Evolutionary conservation across 1,140 invertebrate species (phyloP), one percentile per base, ranked within the genome.

Genomic region (Achroia grisella): DNA sequence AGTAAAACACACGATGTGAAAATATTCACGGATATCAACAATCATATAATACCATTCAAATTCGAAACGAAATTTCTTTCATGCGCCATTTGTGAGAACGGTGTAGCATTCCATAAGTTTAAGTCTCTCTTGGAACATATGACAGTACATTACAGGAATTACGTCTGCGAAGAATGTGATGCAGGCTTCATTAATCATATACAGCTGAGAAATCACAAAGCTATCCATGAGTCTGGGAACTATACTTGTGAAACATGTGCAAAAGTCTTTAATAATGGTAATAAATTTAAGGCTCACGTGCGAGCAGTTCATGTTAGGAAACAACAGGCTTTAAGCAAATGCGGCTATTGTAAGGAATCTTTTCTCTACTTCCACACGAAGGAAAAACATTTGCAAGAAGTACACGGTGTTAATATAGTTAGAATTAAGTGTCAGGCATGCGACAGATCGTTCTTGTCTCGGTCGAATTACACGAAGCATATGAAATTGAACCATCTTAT

Each of bases 81-180:
- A 10, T 76, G 17, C 6, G 17, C 17, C 17, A 23, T 23, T 6
- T 23, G 17, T 6, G 17, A 23, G 2, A 23, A 23, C 17, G 17
- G 17, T 23, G 17, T 6, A 6, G 6, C 6, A 6, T 23, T 3
- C 17, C 2, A 23, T 23, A 23, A 23, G 0, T 74, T 78, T 14
- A 62, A 64, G 2, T 42, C 68, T 0, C 39, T 76, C 1, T 66
- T 76, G 35, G 46, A 62, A 9, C 75, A 79, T 31, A 79, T 79
- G 75, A 73, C 73, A 30, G 40, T 44, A 1, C 75, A 79, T 48
- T 79, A 58, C 11, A 58, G 71, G 10, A 79, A 72, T 28, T 73
- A 58, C 28, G 57, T 69, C 0, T 79, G 75, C 41, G 66, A 74
- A 9, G 49, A 62, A 10, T 79, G 75, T 27, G 72, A 63, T 0